Base-by-base conservation (phyloP, 2,888 invertebrate species). In the Melieria picta region DNA sequence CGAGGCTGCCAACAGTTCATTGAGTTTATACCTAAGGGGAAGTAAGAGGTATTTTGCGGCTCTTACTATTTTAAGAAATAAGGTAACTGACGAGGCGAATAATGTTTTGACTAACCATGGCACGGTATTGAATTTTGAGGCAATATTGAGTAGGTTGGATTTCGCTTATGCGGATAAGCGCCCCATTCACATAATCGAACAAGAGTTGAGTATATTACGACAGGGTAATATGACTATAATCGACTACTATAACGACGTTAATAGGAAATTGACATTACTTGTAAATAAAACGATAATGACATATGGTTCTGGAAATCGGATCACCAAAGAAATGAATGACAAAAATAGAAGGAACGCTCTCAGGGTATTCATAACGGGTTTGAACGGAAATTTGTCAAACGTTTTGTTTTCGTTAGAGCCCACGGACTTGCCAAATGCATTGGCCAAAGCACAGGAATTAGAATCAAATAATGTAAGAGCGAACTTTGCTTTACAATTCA, bases 91-190 rank as follows among this genome's bases (percentile, higher is more conserved):
- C 6, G 47, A 50, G 11, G 69, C 61, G 6, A 65, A 73, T 13
- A 70, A 70, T 46, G 13, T 30, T 4, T 16, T 73, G 4, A 63
- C 69, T 2, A 72, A 71, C 42, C 72, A 75, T 16, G 72, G 72
- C 3, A 72, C 72, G 1, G 72, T 75, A 5, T 9, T 75, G 30
- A 71, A 75, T 42, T 67, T 60, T 47, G 73, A 75, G 7, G 71
- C 69, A 5, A 70, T 73, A 7, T 71, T 75, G 7, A 47, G 55
- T 6, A 43, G 71, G 11, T 50, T 74, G 30, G 71, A 74, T 57
- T 72, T 75, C 11, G 58, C 71, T 1, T 76, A 70, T 47, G 63
- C 72, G 4, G 72, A 74, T 45, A 75, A 71, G 45, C 64, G 70
- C 1, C 70, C 72, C 5, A 11, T 62, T 6, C 73, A 75, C 58